Base-by-base conservation (phyloP, 2,888 invertebrate genomes). In the Plagodis dolabraria region DNA sequence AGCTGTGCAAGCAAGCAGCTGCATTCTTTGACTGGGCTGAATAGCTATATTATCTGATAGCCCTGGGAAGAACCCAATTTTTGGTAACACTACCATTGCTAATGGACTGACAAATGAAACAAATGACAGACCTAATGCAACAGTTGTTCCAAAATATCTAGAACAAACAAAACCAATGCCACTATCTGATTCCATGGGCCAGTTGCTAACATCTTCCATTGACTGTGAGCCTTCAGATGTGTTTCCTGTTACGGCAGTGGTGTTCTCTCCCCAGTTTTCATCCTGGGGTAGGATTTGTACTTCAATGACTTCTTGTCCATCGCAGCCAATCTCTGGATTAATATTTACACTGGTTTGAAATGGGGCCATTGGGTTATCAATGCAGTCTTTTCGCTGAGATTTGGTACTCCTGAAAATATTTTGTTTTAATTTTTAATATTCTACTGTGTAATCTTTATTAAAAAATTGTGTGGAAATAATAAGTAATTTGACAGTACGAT, bases 211-310 rank as follows among this genome's bases (percentile, higher is more conserved):
- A 83, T 98, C 98, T 83, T 98, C 98, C 83, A 98, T 96, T 0
- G 98, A 98, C 72, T 97, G 97, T 5, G 98, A 99, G 74, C 98
- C 98, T 82, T 99, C 99, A 0, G 98, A 98, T 0, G 99, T 99
- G 78, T 98, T 98, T 8, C 98, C 99, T 0, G 99, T 99, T 38
- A 99, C 96, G 0, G 98, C 99, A 0, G 99, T 99, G 0, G 99
- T 99, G 77, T 98, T 99, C 86, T 99, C 99, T n/a, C 98, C 98
- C 99, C 99, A 99, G 85, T 98, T 98, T 79, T 99, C 99, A 89
- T 99, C 99, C 90, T 98, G 97, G 0, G 98, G 98, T 59, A 99
- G 89, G 69, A 99, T 98, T 92, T 99, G 98, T 42, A 99, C 98
- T 92, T 99, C 98, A 50, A 99, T 98, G 9, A 98, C 96, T 88